Evolutionary conservation across 35 echinoderm and acorn worm species (phyloP).

Genomic region (Strongylocentrotus purpuratus): DNA sequence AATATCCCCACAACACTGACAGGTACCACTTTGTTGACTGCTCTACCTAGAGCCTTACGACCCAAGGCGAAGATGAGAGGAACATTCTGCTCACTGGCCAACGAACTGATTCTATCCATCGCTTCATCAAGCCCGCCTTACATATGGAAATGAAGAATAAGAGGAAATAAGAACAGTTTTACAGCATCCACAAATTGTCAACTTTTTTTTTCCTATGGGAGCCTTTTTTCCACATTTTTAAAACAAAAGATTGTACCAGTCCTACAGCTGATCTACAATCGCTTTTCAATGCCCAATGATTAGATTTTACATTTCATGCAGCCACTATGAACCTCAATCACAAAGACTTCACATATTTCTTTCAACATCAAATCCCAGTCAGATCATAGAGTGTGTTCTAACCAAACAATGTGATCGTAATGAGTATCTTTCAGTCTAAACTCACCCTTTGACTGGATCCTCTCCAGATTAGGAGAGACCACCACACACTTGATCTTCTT

Average conservation of each 20-base stretch:
- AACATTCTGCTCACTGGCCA: conserved; percentile 83
- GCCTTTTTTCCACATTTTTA: neutral
- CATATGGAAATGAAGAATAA: neutral
- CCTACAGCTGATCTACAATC: too few species aligned
- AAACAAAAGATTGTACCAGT: neutral
- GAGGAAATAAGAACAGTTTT: neutral
- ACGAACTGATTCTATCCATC: conserved; percentile 70
- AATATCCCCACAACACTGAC: conserved; percentile 98
- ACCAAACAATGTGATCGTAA: too few species aligned
- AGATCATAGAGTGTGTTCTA: too few species aligned
- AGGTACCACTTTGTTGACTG: conserved; percentile 98
- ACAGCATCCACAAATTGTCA: too few species aligned
- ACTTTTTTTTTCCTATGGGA: too few species aligned
- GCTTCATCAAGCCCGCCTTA: conserved; percentile 95
- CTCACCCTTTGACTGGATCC: conserved; percentile 96
- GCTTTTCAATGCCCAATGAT: too few species aligned
- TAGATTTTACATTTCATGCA: too few species aligned
- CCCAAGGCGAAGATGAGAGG: conserved; percentile 93
- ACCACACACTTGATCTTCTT: conserved; percentile 96
- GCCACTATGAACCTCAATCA: too few species aligned
- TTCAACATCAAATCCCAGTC: too few species aligned
- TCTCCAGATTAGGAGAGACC: conserved; percentile 93
- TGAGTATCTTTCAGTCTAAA: too few species aligned
- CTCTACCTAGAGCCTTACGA: conserved; percentile 87
- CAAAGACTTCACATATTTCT: too few species aligned